These are phyloP conservation scores for Balanococcus diminutus DNA, from an alignment of 2,888 invertebrate species.

Conservation along the genomic window DNA sequence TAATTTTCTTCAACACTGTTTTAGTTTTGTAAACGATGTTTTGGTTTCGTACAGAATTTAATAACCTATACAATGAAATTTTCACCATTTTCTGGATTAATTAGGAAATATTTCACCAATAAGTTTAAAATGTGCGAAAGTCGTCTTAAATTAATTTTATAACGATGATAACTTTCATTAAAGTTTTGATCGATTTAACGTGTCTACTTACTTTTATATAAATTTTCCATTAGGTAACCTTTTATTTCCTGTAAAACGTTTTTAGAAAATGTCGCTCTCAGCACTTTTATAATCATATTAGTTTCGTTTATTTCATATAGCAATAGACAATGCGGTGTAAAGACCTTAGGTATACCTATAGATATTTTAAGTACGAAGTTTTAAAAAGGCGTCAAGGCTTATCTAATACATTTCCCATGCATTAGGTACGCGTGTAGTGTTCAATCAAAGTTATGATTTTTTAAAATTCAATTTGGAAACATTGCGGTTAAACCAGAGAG, in stretches of 20 bases:
- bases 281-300: neutral
- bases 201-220: neutral
- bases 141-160: conserved; percentile 38
- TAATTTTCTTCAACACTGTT: neutral
- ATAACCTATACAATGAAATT: conserved; percentile 46
- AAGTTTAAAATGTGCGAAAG: conserved; percentile 28
- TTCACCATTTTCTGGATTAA: conserved; percentile 24
- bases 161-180: conserved; percentile 24
- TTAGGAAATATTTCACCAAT: conserved; percentile 11
- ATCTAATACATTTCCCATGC: neutral
- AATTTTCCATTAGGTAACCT: conserved; percentile 20
- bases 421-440: no score
- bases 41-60: conserved; percentile 29
- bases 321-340: neutral
- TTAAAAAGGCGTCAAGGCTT: neutral
- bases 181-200: conserved; percentile 13
- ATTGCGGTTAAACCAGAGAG: no score
- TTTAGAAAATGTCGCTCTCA: neutral
- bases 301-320: neutral
- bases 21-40: neutral
- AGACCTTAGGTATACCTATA: no score
- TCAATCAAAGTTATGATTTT: neutral
- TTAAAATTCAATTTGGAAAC: no score
- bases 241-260: conserved; percentile 1
- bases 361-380: neutral